Base-by-base conservation (phyloP, 2,113 vertebrate genomes). In the Nesogale talazaci region DNA sequence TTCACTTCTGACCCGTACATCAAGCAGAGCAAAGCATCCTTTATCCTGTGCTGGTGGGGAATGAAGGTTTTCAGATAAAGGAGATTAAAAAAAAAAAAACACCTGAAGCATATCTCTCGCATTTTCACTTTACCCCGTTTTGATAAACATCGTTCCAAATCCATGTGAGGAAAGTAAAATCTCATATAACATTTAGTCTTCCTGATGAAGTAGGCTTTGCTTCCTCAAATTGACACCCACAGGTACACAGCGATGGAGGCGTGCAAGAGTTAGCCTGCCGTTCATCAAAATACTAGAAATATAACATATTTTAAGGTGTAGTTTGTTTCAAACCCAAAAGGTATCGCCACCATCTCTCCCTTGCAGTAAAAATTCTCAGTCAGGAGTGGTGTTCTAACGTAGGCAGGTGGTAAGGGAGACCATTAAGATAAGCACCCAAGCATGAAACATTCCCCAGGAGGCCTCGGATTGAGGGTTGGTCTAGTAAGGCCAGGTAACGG, bases 121-220 rank as follows among this genome's bases (percentile, higher is more conserved):
- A 70, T 74, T 94, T 92, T 80, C 15, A 65, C 76, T 92, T 89
- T 88, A 94, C 75, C 38, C 59, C 80, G 14, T 83, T 94, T 86
- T 86, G 40, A 93, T 57, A 70, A 86, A 75, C 17, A 75, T 85
- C 4, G 22, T 75, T 74, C 83, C 78, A 75, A 91, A 93, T 12
- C 8, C 14, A 25, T 61, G 23, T 19, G 40, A 56, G 42, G 74
- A 80, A 42, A 80, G 3, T 2, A 16, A 23, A 36, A 22, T 22
- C 12, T 88, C 56, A 23, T 17, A 31, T 36, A 38, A 52, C 2
- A 3, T 56, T 74, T 40, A 56, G 67, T 36, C 78, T 72, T 65
- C 23, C 78, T 77, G n/a, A 27, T 22, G 25, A 52, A 0, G 84
- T 2, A 14, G 6, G 4, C 38, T 29, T 31, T 10, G 34, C 42